Conservation (phyloP, 2,888 invertebrate species). For the Catocala nupta region DNA sequence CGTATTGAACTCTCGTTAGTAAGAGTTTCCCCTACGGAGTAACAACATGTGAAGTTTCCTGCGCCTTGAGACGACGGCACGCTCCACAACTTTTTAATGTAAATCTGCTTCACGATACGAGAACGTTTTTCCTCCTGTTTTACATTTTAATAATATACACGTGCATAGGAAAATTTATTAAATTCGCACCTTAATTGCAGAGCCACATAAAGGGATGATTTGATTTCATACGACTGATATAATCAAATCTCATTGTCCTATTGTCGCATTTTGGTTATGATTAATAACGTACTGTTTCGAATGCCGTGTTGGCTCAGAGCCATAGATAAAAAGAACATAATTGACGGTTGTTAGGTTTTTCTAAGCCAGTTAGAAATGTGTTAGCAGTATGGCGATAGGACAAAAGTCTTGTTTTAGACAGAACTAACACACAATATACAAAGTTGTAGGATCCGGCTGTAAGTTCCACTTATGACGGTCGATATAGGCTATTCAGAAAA, state of each 20-base stretch:
- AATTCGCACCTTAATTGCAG: slow-evolving; percentile 27
- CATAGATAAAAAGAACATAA: too few species aligned
- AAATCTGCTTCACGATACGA: slow-evolving; percentile 31
- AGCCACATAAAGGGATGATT: slow-evolving; percentile 39
- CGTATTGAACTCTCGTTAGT: slow-evolving; percentile 58
- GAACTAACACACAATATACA: too few species aligned
- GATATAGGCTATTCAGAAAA: too few species aligned
- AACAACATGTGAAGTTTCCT: slow-evolving; percentile 42
- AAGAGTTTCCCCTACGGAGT: slow-evolving; percentile 19
- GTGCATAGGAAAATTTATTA: slow-evolving; percentile 34
- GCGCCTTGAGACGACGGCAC: slow-evolving; percentile 17
- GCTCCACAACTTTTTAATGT: slow-evolving; percentile 15
- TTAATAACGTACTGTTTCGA: too few species aligned
- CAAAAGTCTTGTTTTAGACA: too few species aligned
- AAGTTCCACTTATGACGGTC: too few species aligned
- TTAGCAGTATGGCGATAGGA: too few species aligned
- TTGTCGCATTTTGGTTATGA: too few species aligned
- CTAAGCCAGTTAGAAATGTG: too few species aligned
- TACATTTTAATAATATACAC: slow-evolving; percentile 37
- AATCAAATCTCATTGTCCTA: slow-evolving; percentile 37
- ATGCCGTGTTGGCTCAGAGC: too few species aligned
- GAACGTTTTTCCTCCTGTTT: slow-evolving; percentile 32
- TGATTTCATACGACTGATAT: slow-evolving; percentile 40
- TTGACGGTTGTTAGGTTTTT: too few species aligned
- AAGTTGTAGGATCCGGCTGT: too few species aligned